These are phyloP conservation scores for Drosophila histrio DNA, from an alignment of 2,888 invertebrate species.

Conservation along the genomic window DNA sequence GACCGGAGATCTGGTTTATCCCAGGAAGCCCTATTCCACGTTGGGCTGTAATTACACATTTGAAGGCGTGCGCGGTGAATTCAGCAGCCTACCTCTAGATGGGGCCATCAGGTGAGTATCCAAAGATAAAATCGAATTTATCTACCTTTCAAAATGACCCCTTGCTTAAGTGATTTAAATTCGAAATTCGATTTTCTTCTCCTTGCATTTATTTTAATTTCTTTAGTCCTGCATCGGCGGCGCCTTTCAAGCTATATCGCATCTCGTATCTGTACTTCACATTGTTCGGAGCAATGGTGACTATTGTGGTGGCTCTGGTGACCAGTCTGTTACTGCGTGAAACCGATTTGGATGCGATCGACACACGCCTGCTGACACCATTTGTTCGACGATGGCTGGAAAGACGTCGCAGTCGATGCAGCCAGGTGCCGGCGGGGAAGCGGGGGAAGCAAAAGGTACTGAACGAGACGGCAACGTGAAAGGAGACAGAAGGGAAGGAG, in stretches of 20 bases:
- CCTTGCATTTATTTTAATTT: no score
- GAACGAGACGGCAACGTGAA: conserved; percentile 65
- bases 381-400: conserved; percentile 87
- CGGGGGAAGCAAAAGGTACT: conserved; percentile 16
- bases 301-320: conserved; percentile 85
- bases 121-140: no score
- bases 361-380: conserved; percentile 88
- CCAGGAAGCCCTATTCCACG: conserved; percentile 85
- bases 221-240: conserved; percentile 66
- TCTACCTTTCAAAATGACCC: no score
- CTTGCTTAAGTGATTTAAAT: not conserved
- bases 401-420: conserved; percentile 46
- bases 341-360: conserved; percentile 85
- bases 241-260: conserved; percentile 86
- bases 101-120: conserved; percentile 44
- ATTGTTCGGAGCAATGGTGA: conserved; percentile 86
- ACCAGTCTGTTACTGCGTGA: conserved; percentile 85
- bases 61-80: conserved; percentile 72
- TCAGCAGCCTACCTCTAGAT: conserved; percentile 70
- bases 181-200: no score
- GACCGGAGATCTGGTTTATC: conserved; percentile 84
- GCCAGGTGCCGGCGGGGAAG: conserved; percentile 37
- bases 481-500: not conserved
- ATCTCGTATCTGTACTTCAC: conserved; percentile 93
- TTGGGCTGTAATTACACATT: conserved; percentile 86